Evolutionary conservation across 1,140 invertebrate genomes (phyloP).

Genomic region (Drosophila serrata): DNA sequence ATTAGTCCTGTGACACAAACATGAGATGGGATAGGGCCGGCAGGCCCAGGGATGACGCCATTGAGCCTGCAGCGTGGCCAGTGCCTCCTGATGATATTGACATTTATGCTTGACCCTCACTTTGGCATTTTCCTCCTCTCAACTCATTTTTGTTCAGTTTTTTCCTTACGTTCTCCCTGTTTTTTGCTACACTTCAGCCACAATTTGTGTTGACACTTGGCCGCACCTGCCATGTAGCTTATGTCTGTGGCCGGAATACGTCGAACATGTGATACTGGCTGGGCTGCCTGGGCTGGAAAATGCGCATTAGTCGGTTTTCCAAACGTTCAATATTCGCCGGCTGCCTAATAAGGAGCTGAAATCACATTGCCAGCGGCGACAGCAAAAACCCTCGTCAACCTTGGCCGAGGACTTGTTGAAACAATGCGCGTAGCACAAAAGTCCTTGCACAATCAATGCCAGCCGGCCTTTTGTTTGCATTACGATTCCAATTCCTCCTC

Average conservation of each 20-base stretch:
- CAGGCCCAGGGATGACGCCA: conserved; percentile 40
- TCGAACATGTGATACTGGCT: conserved; percentile 21
- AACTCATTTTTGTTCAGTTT: background rate
- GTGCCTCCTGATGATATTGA: conserved; percentile 70
- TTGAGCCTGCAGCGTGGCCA: conserved; percentile 54
- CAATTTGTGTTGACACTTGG: conserved; percentile 73
- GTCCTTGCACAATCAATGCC: conserved; percentile 68
- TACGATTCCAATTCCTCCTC: conserved; percentile 35
- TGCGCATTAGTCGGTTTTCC: conserved; percentile 51
- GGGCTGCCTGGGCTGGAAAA: conserved; percentile 17
- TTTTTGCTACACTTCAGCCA: conserved; percentile 55
- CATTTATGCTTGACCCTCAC: conserved; percentile 75
- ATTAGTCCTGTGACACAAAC: conserved; percentile 72
- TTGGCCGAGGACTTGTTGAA: conserved; percentile 62
- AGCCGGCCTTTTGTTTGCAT: conserved; percentile 72
- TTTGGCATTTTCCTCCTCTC: conserved; percentile 25
- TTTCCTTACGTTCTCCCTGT: background rate
- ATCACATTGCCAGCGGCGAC: conserved; percentile 38
- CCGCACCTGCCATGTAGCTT: conserved; percentile 65
- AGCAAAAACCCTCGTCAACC: conserved; percentile 27
- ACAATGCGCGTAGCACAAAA: conserved; percentile 58
- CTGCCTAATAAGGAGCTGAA: conserved; percentile 41
- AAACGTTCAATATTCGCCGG: conserved; percentile 42
- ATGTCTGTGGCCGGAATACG: conserved; percentile 20
- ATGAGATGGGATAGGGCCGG: conserved; percentile 26